Percentiles rank a stretch among this genome's conserved stretches.
Evolutionary conservation across 92 coral and sea anemone species (phyloP).

Genomic region (Actinernus sp.): DNA sequence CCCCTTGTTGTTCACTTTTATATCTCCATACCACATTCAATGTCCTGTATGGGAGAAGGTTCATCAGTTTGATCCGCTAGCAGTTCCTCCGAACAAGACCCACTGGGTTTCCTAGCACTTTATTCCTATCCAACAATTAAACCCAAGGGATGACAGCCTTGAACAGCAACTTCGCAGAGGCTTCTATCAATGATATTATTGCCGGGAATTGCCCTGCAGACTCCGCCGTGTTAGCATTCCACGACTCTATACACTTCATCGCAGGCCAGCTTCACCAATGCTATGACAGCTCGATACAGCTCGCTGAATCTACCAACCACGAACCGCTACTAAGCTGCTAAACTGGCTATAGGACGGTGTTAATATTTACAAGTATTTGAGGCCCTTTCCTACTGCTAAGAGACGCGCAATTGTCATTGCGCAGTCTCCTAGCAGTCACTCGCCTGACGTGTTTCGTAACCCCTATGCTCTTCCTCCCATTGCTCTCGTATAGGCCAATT

Average conservation of each 20-base stretch:
- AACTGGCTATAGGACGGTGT: constrained; percentile 9
- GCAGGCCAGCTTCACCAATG: constrained; percentile 37
- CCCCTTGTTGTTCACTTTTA: not conserved
- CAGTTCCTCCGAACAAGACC: not conserved
- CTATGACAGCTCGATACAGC: too few relatives aligned
- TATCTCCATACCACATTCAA: not conserved
- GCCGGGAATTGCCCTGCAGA: not conserved
- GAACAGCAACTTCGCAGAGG: not conserved
- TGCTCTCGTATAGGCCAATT: too few relatives aligned
- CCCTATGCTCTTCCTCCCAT: too few relatives aligned
- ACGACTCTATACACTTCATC: constrained; percentile 6
- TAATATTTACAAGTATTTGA: constrained; percentile 11
- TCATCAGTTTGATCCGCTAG: constrained; percentile 6
- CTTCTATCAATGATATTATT: not conserved
- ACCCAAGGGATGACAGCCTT: constrained; percentile 29
- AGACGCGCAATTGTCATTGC: too few relatives aligned
- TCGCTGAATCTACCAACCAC: too few relatives aligned
- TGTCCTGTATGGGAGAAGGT: constrained; percentile 6
- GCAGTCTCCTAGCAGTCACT: too few relatives aligned
- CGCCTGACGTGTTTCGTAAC: too few relatives aligned
- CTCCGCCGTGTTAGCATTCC: constrained; percentile 14
- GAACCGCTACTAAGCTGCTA: too few relatives aligned
- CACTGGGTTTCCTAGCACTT: constrained; percentile 10
- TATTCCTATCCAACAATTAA: not conserved
- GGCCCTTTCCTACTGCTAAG: too few relatives aligned